These are phyloP conservation scores for Odobenus rosmarus DNA, from an alignment of 2,113 vertebrate species.

Conservation along the genomic window DNA sequence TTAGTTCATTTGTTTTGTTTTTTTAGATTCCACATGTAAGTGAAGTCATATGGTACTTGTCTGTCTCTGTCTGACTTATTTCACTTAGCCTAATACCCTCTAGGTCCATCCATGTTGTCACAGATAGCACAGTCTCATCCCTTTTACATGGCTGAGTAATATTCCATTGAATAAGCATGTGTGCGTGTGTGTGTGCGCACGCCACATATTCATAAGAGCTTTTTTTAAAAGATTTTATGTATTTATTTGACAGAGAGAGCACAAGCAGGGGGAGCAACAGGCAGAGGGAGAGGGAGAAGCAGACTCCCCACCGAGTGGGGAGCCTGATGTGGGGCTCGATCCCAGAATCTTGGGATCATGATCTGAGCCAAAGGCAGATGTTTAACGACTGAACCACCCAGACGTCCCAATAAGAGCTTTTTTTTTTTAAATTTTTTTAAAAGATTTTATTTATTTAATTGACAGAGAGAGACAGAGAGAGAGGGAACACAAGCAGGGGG, in stretches of 20 bases:
- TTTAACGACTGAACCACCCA: too few relatives aligned
- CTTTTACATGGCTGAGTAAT: background rate
- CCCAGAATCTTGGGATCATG: too few relatives aligned
- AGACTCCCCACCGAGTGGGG: too few relatives aligned
- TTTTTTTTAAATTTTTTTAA: background rate
- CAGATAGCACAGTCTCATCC: background rate
- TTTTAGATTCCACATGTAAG: background rate
- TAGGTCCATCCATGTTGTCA: background rate
- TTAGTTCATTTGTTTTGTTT: background rate
- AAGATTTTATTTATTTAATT: too few relatives aligned
- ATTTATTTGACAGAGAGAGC: too few relatives aligned
- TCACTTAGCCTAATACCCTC: background rate
- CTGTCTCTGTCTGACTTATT: background rate
- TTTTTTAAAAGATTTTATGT: background rate
- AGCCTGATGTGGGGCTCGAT: too few relatives aligned
- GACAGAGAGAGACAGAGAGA: too few relatives aligned
- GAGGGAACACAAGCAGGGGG: too few relatives aligned
- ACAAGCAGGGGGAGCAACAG: too few relatives aligned
- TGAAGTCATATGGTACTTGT: background rate
- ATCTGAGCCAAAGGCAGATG: too few relatives aligned
- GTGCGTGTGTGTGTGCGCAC: background rate
- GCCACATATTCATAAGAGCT: background rate
- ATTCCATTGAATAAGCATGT: background rate
- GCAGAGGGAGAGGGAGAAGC: too few relatives aligned
- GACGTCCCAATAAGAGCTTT: too few relatives aligned